Conservation (phyloP, 2,113 vertebrate species). For the Pavo muticus region DNA sequence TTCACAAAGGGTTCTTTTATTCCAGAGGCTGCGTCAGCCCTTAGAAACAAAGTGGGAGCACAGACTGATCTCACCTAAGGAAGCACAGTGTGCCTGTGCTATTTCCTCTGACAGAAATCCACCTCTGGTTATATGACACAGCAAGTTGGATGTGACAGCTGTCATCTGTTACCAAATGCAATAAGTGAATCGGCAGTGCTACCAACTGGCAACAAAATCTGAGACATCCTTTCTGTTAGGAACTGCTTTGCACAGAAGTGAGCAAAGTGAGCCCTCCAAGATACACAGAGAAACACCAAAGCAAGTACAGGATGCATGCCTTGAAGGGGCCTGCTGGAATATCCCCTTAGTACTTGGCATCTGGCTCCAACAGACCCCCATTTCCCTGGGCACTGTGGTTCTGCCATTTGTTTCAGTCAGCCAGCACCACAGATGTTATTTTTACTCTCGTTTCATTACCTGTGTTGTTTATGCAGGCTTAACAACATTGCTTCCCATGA, state of each 20-base stretch:
- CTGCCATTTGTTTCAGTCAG: neutral
- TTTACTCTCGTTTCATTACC: neutral
- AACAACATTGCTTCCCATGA: neutral
- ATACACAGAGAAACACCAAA: neutral
- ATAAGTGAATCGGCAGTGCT: neutral
- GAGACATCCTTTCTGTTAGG: neutral
- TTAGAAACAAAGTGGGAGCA: neutral
- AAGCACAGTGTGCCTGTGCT: rapidly evolving
- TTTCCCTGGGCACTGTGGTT: neutral
- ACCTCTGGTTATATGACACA: neutral
- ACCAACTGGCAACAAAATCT: neutral
- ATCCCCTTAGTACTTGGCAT: neutral
- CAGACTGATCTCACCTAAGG: rapidly evolving
- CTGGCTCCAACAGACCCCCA: neutral
- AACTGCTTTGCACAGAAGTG: neutral
- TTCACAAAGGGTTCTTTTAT: neutral
- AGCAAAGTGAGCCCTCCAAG: neutral
- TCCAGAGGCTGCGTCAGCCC: neutral
- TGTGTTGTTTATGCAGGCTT: neutral
- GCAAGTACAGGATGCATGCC: neutral
- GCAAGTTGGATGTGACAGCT: neutral
- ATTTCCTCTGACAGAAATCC: neutral
- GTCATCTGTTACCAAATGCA: neutral
- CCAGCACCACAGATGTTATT: neutral
- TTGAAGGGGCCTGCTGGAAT: neutral